Base-by-base conservation (phyloP, 2,113 vertebrate species). In the Myrmecophaga tridactyla region DNA sequence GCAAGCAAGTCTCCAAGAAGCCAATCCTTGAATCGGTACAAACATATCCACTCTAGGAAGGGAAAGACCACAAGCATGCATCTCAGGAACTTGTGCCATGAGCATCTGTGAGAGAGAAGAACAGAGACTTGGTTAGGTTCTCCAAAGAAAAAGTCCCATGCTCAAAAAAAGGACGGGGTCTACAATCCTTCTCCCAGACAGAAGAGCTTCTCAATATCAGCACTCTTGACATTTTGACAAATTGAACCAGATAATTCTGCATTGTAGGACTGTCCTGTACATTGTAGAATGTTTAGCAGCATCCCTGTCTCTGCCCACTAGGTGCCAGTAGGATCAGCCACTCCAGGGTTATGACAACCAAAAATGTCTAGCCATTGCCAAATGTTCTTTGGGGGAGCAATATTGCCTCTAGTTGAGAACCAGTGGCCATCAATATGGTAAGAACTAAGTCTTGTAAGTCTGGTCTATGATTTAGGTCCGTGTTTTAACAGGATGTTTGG, bases 1-100 rank as follows among this genome's bases (percentile, higher is more conserved):
- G 98, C 97, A 23, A 97, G 96, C 65, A 98, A 89, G 92, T 98
- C 98, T 92, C 97, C 97, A 85, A 98, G 93, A 93, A 98, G 91
- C 97, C 98, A 98, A 25, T 98, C 97, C 93, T 97, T 95, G 75
- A 97, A 90, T 62, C 21, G 95, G 76, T 96, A 98, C 0, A 96
- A 92, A 97, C 97, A 97, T 36, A 98, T 53, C 97, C 97, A 97
- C 4, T 97, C 89, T 43, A 98, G 94, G 96, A 97, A 83, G 93
- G 97, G 97, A 87, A 98, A 98, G 2, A 76, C 0, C 0, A 73
- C 95, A 41, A 96, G 17, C 2, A 94, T 67, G 77, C 97, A 93
- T 46, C 46, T 97, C 21, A 63, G 92, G 94, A 97, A 98, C 77
- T 69, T 97, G 86, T 43, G 51, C 97, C 95, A 97, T 31, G 97